Evolutionary conservation across 2,888 invertebrate species (phyloP), one percentile per base, ranked within the genome.

Genomic region (Theodoxus fluviatilis): DNA sequence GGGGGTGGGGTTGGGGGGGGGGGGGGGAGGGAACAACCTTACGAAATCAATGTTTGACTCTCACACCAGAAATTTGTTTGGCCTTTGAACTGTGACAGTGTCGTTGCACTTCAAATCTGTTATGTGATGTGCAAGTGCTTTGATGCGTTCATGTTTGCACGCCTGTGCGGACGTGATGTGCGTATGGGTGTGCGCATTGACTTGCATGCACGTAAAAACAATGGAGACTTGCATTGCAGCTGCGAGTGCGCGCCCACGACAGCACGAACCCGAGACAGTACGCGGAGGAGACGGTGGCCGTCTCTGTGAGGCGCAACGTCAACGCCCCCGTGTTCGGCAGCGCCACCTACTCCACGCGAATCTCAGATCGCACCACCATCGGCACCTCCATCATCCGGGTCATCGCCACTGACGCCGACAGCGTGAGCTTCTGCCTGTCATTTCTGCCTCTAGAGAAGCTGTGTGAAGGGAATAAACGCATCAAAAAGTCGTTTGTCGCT

Each of bases 231-330:
- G 7, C 28, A 43, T 12, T 49, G 25, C 74, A 81, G 81, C 70
- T 81, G n/a, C 69, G 78, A 57, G 72, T 85, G 4, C 71, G 78
- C 64, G 83, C 81, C 0, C 82, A 78, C 75, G 83, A 83, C 74
- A 79, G 77, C 57, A 72, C 76, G 6, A 81, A 78, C 43, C 83
- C 83, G 12, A 67, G 67, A 18, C 78, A 80, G 71, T 76, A 72
- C 38, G 80, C 80, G 2, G 79, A 81, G 35, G 79, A 81, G 6
- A 73, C 79, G 63, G 80, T 84, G 12, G 70, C 72, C 0, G 80
- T 85, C 38, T 71, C 72, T 35, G 79, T 85, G 1, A 70, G 72
- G 0, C 74, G 84, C 18, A 85, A 85, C 71, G 79, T 81, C 35
- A 81, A 83, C 70, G 55, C 73, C 2, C 85, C 85, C 22, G 49